These are phyloP conservation scores for Heliconius ethilla DNA, from an alignment of 2,888 invertebrate genomes.

Conservation along the genomic window DNA sequence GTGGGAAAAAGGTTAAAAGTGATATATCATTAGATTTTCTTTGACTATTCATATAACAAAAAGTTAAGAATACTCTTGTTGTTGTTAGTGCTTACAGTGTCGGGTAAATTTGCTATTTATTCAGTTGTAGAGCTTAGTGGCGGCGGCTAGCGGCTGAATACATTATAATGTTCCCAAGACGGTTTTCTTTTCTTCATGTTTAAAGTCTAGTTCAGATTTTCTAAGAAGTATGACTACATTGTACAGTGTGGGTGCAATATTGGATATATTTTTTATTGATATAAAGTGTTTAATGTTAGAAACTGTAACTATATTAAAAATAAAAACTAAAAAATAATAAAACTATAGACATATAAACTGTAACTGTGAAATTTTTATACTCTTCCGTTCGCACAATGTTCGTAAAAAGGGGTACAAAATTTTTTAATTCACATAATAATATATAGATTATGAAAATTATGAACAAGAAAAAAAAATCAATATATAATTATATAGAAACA, in stretches of 20 bases:
- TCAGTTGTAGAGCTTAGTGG: conserved; percentile 20
- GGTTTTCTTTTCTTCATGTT: conserved; percentile 1
- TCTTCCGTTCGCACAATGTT: no score
- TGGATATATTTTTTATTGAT: no score
- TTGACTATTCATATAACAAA: not conserved
- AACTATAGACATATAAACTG: no score
- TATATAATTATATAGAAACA: not conserved
- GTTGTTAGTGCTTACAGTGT: not conserved
- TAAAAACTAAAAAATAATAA: no score
- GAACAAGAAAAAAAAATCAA: not conserved
- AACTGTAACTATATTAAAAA: no score
- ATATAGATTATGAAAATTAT: not conserved
- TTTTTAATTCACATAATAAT: no score
- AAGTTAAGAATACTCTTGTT: not conserved
- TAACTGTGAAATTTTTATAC: no score
- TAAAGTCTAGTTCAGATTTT: not conserved
- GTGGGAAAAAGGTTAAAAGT: no score
- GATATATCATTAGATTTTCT: not conserved
- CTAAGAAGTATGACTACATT: no score
- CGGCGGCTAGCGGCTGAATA: conserved; percentile 26
- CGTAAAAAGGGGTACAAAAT: no score
- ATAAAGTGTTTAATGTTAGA: no score
- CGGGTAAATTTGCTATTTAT: conserved; percentile 14
- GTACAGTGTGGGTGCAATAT: no score
- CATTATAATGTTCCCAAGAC: conserved; percentile 10